Base-by-base conservation (phyloP, 2,888 invertebrate genomes). In the Volucella inflata region DNA sequence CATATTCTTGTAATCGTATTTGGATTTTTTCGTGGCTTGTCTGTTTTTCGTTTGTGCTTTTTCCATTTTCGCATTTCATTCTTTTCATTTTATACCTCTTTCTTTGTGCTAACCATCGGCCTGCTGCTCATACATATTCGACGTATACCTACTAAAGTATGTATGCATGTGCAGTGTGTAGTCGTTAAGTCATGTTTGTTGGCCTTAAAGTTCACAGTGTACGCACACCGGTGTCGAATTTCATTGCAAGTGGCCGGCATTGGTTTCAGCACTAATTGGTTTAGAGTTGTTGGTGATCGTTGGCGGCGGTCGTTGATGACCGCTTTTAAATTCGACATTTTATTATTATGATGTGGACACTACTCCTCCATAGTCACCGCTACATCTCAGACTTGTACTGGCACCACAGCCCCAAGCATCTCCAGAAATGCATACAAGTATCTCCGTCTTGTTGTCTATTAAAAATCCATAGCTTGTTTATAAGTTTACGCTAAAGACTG, bases 191-290 rank as follows among this genome's bases (percentile, higher is more conserved):
- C 60, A 68, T 78, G 74, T 83, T 74, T 72, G 67, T 44, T 48
- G 74, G 68, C 68, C 50, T 76, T 38, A 65, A 55, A 74, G 64
- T 74, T 75, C 59, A 59, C 67, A 55, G 55, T 64, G 30, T 64
- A 68, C 62, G 64, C 64, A 62, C 59, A 70, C 65, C 67, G 60
- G 84, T 85, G 80, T 85, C 84, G 30, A 60, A 85, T 85, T 75
- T 85, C 80, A 42, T 48, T 76, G 76, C 76, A 76, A 80, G 71
- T 40, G 80, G 80, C 50, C 80, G 76, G 84, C 67, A 80, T 79
- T 85, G 80, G 71, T 67, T 85, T 85, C 80, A 60, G 80, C 76
- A 80, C 84, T 85, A 85, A 85, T 85, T 85, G 84, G 76, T 80
- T 85, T 76, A 76, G 71, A 85, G 84, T 80, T 80, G 75, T 85